Base-by-base conservation (phyloP, 2,113 vertebrate genomes). In the Sander vitreus region DNA sequence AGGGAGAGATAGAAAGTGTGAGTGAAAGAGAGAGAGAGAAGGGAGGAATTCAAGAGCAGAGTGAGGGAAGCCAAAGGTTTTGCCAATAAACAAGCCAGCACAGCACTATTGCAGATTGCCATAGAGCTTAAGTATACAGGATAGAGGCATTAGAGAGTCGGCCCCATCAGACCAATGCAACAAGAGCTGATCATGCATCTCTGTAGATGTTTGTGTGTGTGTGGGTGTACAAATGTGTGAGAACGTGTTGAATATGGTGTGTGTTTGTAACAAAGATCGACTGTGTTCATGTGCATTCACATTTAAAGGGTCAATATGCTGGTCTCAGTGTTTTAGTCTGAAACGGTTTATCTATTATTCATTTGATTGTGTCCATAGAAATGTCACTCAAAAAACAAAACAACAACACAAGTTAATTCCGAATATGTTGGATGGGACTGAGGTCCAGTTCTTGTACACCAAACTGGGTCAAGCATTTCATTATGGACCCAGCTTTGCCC, bases 91-190 rank as follows among this genome's bases (percentile, higher is more conserved):
- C 74, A 73, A 88, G 85, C 91, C 77, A 89, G 83, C 86, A 76
- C 88, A 88, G 90, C 92, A 92, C 83, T 93, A 92, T 76, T 90
- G 78, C 78, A 89, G 89, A 90, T 90, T 84, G 85, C 88, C 70
- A 65, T 13, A 78, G 76, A 91, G 85, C 87, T 89, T 85, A 90
- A 90, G 89, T 91, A 81, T 70, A 88, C 71, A 74, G 85, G 83
- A 85, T 83, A 75, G 82, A 89, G 0, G 86, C 86, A 91, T 88
- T 84, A 88, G 86, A 76, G 91, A 82, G 72, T 60, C 54, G 45
- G 55, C 77, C 85, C 86, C 84, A 69, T 83, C 84, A 78, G 83
- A 86, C 0, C 78, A 47, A 19, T 43, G 78, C 81, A 89, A 83
- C 84, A 73, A 89, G 58, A 91, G 84, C 88, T 84, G 88, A 90